Conservation (phyloP, 2,888 invertebrate species). For the Ariolimax columbianus region DNA sequence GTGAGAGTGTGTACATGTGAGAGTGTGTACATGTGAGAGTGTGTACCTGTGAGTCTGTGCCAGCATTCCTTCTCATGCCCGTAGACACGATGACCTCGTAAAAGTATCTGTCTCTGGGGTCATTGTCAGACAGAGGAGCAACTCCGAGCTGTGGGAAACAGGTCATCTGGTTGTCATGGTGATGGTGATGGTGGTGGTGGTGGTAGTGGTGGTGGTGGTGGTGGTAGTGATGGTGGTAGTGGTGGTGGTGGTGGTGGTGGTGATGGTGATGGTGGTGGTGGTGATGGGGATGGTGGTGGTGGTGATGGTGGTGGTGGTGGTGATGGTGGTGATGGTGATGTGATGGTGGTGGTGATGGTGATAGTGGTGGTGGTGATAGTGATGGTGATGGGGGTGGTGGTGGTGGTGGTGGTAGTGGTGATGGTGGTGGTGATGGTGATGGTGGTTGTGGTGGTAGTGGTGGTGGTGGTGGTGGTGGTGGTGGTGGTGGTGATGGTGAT, state of each 20-base stretch:
- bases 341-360: background rate
- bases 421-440: background rate
- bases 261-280: no score
- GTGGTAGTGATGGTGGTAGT: background rate
- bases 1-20: no score
- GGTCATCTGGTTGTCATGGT: background rate
- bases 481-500: no score
- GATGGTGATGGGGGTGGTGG: background rate
- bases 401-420: background rate
- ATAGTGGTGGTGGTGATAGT: background rate
- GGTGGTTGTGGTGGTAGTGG: background rate
- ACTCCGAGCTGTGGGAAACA: slow-evolving; percentile 73
- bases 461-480: background rate
- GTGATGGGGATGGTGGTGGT: no score
- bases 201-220: background rate
- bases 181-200: background rate
- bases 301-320: no score
- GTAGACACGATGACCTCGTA: slow-evolving; percentile 80
- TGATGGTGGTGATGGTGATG: background rate
- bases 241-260: background rate
- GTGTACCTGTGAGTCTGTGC: slow-evolving; percentile 77
- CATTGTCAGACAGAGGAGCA: slow-evolving; percentile 79
- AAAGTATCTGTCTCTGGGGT: slow-evolving; percentile 79
- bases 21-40: no score
- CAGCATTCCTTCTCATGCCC: slow-evolving; percentile 77